Conservation (phyloP, 2,888 invertebrate species). For the Tiliacea aurago region DNA sequence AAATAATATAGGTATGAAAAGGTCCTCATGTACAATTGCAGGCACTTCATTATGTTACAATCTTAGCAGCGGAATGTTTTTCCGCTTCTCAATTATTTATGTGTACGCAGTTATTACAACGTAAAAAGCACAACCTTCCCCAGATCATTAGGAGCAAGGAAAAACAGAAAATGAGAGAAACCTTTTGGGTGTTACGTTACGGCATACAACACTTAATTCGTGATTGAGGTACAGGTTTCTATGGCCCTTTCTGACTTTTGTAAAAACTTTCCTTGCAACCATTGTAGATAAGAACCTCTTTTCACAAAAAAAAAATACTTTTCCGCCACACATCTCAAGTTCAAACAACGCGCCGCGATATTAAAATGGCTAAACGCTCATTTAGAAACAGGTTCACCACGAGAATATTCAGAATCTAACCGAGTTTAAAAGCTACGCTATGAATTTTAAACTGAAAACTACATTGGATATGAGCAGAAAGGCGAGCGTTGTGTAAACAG, state of each 20-base stretch:
- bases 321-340: constrained; percentile 34
- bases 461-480: constrained; percentile 85
- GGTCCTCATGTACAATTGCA: constrained; percentile 33
- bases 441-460: constrained; percentile 87
- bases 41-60: constrained; percentile 57
- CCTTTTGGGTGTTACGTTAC: constrained; percentile 68
- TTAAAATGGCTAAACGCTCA: constrained; percentile 78
- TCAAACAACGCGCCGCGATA: constrained; percentile 61
- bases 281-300: constrained; percentile 50
- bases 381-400: constrained; percentile 76
- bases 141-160: constrained; percentile 72
- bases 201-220: constrained; percentile 68
- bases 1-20: constrained; percentile 39
- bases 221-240: constrained; percentile 67
- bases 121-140: constrained; percentile 70
- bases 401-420: constrained; percentile 81
- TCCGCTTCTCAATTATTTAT: constrained; percentile 67
- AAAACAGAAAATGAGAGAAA: constrained; percentile 72
- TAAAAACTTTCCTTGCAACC: constrained; percentile 32
- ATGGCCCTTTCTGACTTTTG: constrained; percentile 55
- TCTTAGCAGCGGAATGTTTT: constrained; percentile 61
- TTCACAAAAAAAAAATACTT: constrained; percentile 21
- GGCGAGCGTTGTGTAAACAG: constrained; percentile 83
- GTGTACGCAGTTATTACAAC: constrained; percentile 68
- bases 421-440: constrained; percentile 84